These are phyloP conservation scores for Phyllotreta striolata DNA, from an alignment of 2,888 invertebrate genomes.

Conservation along the genomic window DNA sequence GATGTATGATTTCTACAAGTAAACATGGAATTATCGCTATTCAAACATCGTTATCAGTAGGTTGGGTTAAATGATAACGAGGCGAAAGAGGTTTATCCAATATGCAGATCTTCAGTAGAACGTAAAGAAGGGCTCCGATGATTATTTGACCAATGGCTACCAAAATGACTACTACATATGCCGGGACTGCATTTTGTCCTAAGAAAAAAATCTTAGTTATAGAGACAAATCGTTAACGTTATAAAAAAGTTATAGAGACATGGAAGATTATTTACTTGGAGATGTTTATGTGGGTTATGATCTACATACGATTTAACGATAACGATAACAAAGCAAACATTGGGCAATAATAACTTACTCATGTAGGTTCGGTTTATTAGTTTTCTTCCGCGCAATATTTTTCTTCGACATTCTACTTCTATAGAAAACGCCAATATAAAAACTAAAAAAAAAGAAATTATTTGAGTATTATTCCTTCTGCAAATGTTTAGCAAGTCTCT, in stretches of 20 bases:
- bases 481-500: no score
- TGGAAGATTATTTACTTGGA: not conserved
- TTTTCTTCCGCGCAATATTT: conserved; percentile 80
- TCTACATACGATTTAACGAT: conserved; percentile 15
- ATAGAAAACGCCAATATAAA: conserved; percentile 70
- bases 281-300: not conserved
- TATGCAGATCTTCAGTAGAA: conserved; percentile 73
- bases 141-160: conserved; percentile 74
- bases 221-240: no score
- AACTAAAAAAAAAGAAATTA: conserved; percentile 64
- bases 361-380: conserved; percentile 80
- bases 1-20: no score
- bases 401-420: conserved; percentile 79
- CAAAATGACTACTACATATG: conserved; percentile 77
- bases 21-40: no score
- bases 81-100: conserved; percentile 65
- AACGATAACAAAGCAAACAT: conserved; percentile 16
- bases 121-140: conserved; percentile 72
- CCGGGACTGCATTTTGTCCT: conserved; percentile 76
- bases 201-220: no score
- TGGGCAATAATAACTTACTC: conserved; percentile 68
- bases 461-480: not conserved
- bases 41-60: conserved; percentile 20
- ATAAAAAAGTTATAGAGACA: no score
- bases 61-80: conserved; percentile 51